Base-by-base conservation (phyloP, 2,797 vertebrate genomes). In the Rhynchotus rufescens region DNA sequence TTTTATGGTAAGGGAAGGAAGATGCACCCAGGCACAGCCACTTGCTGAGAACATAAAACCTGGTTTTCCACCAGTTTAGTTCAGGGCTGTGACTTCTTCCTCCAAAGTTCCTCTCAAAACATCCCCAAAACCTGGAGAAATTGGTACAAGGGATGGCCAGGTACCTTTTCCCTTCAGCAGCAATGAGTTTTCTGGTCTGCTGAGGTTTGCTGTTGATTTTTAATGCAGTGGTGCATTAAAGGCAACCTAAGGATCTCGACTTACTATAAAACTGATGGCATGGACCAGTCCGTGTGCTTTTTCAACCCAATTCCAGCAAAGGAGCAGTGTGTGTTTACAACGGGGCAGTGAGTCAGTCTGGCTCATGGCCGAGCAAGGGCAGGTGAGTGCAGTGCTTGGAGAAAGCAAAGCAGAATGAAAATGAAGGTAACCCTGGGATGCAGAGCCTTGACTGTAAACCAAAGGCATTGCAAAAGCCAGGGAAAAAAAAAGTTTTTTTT, bases 131-230 rank as follows among this genome's bases (percentile, higher is more conserved):
- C 47, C 12, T 49, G 47, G 47, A 49, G 47, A 49, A 49, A 49
- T 13, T 23, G 47, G 47, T 23, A 0, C 71, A 82, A 59, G 65
- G 79, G 67, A 71, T 68, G 69, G 67, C 25, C 47, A 80, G 86
- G 40, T 30, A 73, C 69, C 42, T 28, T 90, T 66, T 66, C 75
- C 76, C 34, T 80, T 17, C 16, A 71, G 79, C 26, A 23, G 30
- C 8, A 62, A 51, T 26, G 88, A 66, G 15, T 84, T 90, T 92
- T 81, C 59, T 82, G 52, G 34, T 32, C 25, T 60, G 75, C 30
- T 80, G 67, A 65, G 86, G 65, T 88, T 81, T 92, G 38, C 57
- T 59, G 75, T 23, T 82, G 90, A 71, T 93, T 95, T 96, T 90
- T 88, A 94, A 82, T 84, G 88, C 88, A 94, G 49, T 32, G 26